Evolutionary conservation across 2,113 vertebrate species (phyloP).

Genomic region (Forbesichthys agassizii): DNA sequence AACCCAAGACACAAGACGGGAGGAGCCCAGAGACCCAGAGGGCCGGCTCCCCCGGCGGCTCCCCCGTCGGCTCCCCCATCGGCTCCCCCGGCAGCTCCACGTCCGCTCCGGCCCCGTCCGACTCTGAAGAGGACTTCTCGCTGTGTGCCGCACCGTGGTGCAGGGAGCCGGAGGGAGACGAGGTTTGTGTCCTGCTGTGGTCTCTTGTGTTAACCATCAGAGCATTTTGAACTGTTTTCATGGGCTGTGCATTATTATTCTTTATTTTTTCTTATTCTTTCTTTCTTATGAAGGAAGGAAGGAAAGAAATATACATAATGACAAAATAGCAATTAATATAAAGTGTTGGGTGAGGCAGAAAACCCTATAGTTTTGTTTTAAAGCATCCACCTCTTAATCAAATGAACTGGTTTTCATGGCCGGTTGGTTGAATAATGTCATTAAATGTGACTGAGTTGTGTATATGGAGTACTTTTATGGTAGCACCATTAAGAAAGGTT

Average conservation of each 20-base stretch:
- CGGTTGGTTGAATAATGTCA: not conserved
- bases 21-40: constrained; percentile 70
- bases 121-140: constrained; percentile 93
- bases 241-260: not conserved
- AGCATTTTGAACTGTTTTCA: no score
- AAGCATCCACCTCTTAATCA: no score
- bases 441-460: no score
- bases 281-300: no score
- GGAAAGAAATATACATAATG: no score
- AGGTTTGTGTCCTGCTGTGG: constrained; percentile 77
- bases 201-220: not conserved
- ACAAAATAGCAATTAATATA: no score
- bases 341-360: no score
- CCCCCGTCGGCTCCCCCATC: constrained; percentile 65
- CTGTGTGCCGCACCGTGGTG: constrained; percentile 92
- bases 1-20: constrained; percentile 80
- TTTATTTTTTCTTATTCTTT: no score
- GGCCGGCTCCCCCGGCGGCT: constrained; percentile 64
- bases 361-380: no score
- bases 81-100: not conserved
- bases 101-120: constrained; percentile 83
- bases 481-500: no score
- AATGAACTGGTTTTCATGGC: not conserved
- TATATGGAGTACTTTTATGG: no score
- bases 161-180: constrained; percentile 94